A percentile compares a stretch with the other conserved stretches of the same genome.
Evolutionary conservation across 2,888 invertebrate species (phyloP).

Genomic region (Drosophila leonis): DNA sequence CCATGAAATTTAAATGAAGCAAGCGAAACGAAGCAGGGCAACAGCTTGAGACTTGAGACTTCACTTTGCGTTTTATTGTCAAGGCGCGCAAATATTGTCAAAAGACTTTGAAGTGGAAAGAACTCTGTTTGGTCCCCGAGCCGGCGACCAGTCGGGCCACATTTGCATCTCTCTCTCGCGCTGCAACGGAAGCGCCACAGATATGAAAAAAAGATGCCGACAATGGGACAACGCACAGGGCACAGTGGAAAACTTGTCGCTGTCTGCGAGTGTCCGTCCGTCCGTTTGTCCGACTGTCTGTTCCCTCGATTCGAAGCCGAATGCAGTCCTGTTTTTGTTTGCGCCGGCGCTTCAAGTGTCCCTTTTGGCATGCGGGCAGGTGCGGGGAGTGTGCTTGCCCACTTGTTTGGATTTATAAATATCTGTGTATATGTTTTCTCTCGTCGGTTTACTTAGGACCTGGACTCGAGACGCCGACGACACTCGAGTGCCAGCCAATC

Average conservation of each 20-base stretch:
- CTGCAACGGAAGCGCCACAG: slow-evolving; percentile 79
- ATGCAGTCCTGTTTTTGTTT: slow-evolving; percentile 68
- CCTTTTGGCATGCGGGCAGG: slow-evolving; percentile 55
- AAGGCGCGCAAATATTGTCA: slow-evolving; percentile 80
- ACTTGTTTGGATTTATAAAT: slow-evolving; percentile 80
- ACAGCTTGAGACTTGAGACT: slow-evolving; percentile 57
- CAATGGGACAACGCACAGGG: slow-evolving; percentile 42
- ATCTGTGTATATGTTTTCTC: neutral
- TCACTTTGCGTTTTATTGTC: slow-evolving; percentile 78
- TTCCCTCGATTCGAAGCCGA: slow-evolving; percentile 19
- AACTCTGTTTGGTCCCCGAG: slow-evolving; percentile 11
- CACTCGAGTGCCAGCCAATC: slow-evolving; percentile 75
- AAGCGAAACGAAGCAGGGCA: slow-evolving; percentile 21
- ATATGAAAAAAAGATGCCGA: slow-evolving; percentile 76
- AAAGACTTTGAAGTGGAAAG: slow-evolving; percentile 61
- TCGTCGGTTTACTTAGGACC: slow-evolving; percentile 71
- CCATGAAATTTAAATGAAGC: slow-evolving; percentile 80
- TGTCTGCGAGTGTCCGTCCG: slow-evolving; percentile 5
- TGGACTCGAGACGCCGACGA: slow-evolving; percentile 26
- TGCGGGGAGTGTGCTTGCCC: slow-evolving; percentile 29
- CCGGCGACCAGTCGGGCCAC: slow-evolving; percentile 27
- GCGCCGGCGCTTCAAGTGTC: slow-evolving; percentile 79
- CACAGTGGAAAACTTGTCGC: slow-evolving; percentile 42
- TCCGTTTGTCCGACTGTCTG: slow-evolving; percentile 3
- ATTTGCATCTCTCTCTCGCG: slow-evolving; percentile 72